phyloP scores from a whole-genome alignment of 2,888 invertebrate species.

The Drosophila algonquin region DNA sequence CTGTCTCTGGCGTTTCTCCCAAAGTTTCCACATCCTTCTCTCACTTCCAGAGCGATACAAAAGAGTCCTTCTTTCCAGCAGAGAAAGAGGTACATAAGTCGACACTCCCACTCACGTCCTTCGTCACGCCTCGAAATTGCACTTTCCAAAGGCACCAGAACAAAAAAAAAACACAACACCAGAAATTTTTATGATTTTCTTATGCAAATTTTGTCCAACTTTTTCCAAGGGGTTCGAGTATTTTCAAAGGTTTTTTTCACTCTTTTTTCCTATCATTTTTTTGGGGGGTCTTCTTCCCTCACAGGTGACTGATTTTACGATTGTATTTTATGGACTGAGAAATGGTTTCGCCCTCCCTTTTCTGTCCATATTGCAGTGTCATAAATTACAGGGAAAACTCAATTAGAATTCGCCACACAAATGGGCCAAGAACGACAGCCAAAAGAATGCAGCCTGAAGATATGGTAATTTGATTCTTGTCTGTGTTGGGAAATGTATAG shows the following conservation, averaged over 20 bases:
- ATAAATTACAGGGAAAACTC: constrained; percentile 60
- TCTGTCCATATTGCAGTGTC: constrained; percentile 39
- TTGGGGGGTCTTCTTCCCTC: constrained; percentile 7
- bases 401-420: constrained; percentile 61
- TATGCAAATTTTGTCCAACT: constrained; percentile 63
- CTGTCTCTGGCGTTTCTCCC: constrained; percentile 48
- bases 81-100: neutral
- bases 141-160: constrained; percentile 34
- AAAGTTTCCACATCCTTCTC: constrained; percentile 48
- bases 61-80: neutral
- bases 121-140: constrained; percentile 69
- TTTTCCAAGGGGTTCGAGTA: constrained; percentile 11
- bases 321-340: constrained; percentile 69
- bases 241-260: constrained; percentile 5
- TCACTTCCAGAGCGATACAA: constrained; percentile 7
- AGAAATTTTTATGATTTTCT: constrained; percentile 69
- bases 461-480: constrained; percentile 60
- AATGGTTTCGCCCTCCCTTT: constrained; percentile 37
- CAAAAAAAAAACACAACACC: constrained; percentile 13
- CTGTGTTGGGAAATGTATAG: no score
- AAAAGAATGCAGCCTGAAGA: constrained; percentile 32
- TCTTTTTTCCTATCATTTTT: constrained; percentile 2
- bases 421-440: neutral
- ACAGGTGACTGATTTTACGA: constrained; percentile 74
- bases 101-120: constrained; percentile 11